Conservation (phyloP, 2,888 invertebrate species). For the Tipula lateralis region DNA sequence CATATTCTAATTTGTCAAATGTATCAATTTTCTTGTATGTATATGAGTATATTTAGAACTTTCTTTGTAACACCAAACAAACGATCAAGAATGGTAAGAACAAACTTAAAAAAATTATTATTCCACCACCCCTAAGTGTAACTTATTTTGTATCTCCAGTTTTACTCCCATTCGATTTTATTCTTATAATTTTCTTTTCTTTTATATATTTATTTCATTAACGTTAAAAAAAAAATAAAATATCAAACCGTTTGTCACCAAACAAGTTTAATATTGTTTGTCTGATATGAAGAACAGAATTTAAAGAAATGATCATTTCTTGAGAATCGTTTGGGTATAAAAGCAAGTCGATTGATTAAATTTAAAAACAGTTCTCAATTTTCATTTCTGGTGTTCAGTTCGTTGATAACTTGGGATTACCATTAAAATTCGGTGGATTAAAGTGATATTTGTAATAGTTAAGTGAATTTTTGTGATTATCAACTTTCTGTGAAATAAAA, state of each 20-base stretch:
- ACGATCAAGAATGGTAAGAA: neutral
- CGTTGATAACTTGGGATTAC: neutral
- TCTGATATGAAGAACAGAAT: neutral
- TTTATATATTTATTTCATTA: neutral
- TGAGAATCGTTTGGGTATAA: neutral
- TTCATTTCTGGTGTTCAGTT: neutral
- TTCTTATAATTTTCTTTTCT: neutral
- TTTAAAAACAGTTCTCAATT: slow-evolving; percentile 3
- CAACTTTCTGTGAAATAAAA: neutral
- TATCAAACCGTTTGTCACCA: slow-evolving; percentile 29
- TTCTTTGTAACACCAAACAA: neutral
- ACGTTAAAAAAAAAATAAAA: neutral
- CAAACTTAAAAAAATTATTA: neutral
- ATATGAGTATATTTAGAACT: neutral
- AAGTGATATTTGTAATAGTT: neutral
- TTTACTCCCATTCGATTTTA: neutral
- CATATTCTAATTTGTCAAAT: neutral
- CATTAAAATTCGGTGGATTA: neutral
- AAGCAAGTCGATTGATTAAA: neutral
- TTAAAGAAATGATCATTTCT: neutral
- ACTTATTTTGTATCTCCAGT: neutral
- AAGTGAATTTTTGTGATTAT: neutral
- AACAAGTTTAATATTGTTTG: slow-evolving; percentile 13
- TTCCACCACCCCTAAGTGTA: neutral
- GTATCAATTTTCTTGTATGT: neutral